Evolutionary conservation across 2,797 vertebrate species (phyloP).

Genomic region (Distichodus sexfasciatus): DNA sequence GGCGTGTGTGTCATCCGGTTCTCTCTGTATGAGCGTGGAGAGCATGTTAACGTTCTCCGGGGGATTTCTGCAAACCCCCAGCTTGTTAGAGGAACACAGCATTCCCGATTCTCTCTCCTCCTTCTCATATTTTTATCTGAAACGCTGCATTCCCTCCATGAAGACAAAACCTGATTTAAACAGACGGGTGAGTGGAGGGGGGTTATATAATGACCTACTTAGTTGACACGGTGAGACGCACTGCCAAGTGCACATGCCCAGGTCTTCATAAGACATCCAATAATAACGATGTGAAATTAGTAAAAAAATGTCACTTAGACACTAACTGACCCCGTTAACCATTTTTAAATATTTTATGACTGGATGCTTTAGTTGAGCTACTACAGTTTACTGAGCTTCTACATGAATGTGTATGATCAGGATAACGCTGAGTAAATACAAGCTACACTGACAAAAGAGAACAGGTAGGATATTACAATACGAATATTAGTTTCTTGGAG

Average conservation of each 20-base stretch:
- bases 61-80: not conserved
- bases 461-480: too few species aligned
- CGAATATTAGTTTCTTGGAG: too few species aligned
- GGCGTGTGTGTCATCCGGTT: not conserved
- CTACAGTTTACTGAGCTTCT: too few species aligned
- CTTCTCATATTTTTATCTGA: not conserved
- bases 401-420: too few species aligned
- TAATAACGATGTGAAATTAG: too few species aligned
- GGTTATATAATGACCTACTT: constrained; percentile 19
- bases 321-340: too few species aligned
- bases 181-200: not conserved
- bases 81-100: not conserved
- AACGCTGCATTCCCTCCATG: not conserved
- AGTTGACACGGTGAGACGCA: not conserved
- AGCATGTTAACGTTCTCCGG: not conserved
- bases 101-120: not conserved
- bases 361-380: too few species aligned
- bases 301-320: too few species aligned
- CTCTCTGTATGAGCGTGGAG: not conserved
- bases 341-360: too few species aligned
- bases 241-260: not conserved
- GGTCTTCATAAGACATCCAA: constrained; percentile 3
- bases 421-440: too few species aligned
- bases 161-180: not conserved
- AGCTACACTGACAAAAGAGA: too few species aligned